Evolutionary conservation across 2,888 invertebrate genomes (phyloP), one percentile per base, ranked within the genome.

Genomic region (Pristionchus fissidentatus): DNA sequence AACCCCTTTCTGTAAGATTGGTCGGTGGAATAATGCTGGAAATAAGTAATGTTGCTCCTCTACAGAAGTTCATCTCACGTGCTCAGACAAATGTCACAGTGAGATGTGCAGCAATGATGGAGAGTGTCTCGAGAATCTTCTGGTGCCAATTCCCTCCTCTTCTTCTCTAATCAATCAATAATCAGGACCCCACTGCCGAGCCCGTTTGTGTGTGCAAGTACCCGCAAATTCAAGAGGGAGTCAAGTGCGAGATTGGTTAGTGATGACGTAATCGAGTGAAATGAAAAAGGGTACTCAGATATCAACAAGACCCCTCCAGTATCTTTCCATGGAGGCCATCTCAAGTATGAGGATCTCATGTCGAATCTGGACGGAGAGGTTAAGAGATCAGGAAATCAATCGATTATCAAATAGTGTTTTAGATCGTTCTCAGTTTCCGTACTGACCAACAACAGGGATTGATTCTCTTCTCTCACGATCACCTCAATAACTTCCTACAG

Each of bases 401-500:
- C 5, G 26, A 22, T 55, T 52, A 52, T 35, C 19, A 8, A 52
- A 32, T 32, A n/a, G 38, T 60, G 10, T 85, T 87, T 26, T 84
- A 84, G 62, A 85, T 90, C 41, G 86, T 88, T 57, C 86, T 91
- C 80, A 88, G 88, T 49, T 86, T 89, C 80, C 86, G 90, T n/a
- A 90, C 90, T 0, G 90, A 91, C 84, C 88, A 89, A 83, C 84
- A 86, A 29, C 83, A 85, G 66, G 91, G 89, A 1, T 81, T 91
- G 32, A 80, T 91, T 32, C 85, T 91, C 46, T 91, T 89, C 82
- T 88, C 89, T 7, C 91, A 91, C 80, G 91, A 91, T 84, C 88
- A 90, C 41, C 86, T 86, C 43, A 88, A 90, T 85, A 91, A 91
- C 84, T 91, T 91, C 85, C 46, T 91, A 13, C 91, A 91, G 86